Conservation (phyloP, 1,140 invertebrate genomes). For the Pogonomyrmex barbatus region DNA sequence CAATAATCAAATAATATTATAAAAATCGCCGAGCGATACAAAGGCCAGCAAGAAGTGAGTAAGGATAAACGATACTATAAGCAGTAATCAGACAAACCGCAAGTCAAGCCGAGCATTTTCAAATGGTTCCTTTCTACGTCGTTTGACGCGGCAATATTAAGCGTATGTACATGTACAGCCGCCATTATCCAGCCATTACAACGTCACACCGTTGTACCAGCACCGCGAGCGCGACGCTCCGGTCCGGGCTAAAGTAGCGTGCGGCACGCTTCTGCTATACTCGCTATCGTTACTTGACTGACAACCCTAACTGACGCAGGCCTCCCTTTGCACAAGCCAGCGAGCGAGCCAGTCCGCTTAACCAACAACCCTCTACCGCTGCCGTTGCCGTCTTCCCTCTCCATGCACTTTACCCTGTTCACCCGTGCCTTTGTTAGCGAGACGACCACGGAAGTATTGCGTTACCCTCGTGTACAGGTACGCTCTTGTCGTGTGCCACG, state of each 20-base stretch:
- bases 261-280: conserved; percentile 74
- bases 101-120: conserved; percentile 68
- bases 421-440: conserved; percentile 41
- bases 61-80: background rate
- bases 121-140: conserved; percentile 70
- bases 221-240: conserved; percentile 57
- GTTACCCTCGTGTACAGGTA: conserved; percentile 43
- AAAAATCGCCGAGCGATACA: background rate
- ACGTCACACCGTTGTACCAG: conserved; percentile 74
- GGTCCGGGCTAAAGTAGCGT: conserved; percentile 72
- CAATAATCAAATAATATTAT: background rate
- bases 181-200: conserved; percentile 79
- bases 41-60: background rate
- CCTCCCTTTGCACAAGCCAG: conserved; percentile 45
- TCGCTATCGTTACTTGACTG: conserved; percentile 76
- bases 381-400: background rate
- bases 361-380: conserved; percentile 7
- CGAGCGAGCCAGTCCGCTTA: conserved; percentile 35
- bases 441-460: conserved; percentile 63
- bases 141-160: conserved; percentile 74
- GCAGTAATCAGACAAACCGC: conserved; percentile 14
- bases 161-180: conserved; percentile 69
- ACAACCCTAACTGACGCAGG: conserved; percentile 75
- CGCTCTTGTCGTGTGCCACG: conserved; percentile 44
- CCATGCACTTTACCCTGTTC: conserved; percentile 2